Evolutionary conservation across 2,888 invertebrate species (phyloP), one percentile per base, ranked within the genome.

Genomic region (Dascillus cervinus): DNA sequence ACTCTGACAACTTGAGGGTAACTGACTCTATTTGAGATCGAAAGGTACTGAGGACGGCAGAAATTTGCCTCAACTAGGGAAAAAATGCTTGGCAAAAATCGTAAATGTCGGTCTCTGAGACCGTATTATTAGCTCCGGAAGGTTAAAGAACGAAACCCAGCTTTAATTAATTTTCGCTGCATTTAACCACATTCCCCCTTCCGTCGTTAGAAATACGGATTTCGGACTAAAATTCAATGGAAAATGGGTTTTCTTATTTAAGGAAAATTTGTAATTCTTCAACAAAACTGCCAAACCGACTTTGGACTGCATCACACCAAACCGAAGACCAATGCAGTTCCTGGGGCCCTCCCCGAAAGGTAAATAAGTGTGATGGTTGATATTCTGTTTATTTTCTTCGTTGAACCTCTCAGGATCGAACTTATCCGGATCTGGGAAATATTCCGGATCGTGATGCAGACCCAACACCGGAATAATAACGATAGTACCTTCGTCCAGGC

Each of bases 271-370:
- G 22, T 41, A 48, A 21, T 31, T 36, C 6, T 38, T 41, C 23
- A 46, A 11, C 11, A 46, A 13, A 11, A 34, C 26, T 1, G 42
- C 42, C 3, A 47, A 29, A 2, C 44, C 47, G 11, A 45, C 23
- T 31, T 46, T 44, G 2, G 43, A 31, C 33, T 47, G 40, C 39
- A 47, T 39, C 10, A 42, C 11, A 5, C 47, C 47, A 36, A 45
- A 47, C 22, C 47, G 32, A 21, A 42, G 21, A 11, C 44, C 29
- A 10, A 34, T 34, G 19, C 38, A 38, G 5, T 33, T 13, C 10
- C 38, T 14, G 4, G 38, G 38, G 2, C 34, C 38, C 19, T 38
- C 38, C 1, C 34, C 38, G 14, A 22, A 41, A 29, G 22, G 29
- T 29, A 37, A 25, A 28, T 32, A 39, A 19, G 26, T 24, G 21